Percentiles rank a stretch among this genome's conserved stretches.
These are phyloP conservation scores for Drosophila ustulata DNA, from an alignment of 2,888 invertebrate species.

Conservation along the genomic window DNA sequence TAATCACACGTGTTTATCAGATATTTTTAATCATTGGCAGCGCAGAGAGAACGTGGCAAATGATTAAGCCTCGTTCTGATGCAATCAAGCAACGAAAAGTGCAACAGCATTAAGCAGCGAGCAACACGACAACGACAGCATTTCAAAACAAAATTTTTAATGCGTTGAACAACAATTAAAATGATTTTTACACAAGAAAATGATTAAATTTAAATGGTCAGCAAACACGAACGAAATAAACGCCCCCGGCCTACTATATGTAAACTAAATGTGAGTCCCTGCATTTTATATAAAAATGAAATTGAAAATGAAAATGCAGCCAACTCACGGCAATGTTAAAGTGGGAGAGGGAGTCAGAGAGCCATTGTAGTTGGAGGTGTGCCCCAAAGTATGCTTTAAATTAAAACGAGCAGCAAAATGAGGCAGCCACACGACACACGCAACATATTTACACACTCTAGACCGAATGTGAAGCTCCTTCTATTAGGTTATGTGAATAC, in stretches of 20 bases:
- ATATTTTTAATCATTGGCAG: slow-evolving; percentile 37
- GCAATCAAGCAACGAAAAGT: slow-evolving; percentile 43
- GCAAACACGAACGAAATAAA: slow-evolving; percentile 46
- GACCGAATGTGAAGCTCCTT: slow-evolving; percentile 7
- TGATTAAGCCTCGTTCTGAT: slow-evolving; percentile 46
- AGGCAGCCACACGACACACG: slow-evolving; percentile 55
- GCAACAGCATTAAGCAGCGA: slow-evolving; percentile 46
- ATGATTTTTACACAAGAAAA: slow-evolving; percentile 71
- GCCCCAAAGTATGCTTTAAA: slow-evolving; percentile 55
- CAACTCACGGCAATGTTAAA: slow-evolving; percentile 14
- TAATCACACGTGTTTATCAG: slow-evolving; percentile 48
- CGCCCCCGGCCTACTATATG: slow-evolving; percentile 19
- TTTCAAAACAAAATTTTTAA: slow-evolving; percentile 70
- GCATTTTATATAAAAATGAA: slow-evolving; percentile 42
- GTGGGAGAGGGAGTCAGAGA: neutral
- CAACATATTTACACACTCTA: slow-evolving; percentile 15
- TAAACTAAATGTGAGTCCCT: slow-evolving; percentile 52
- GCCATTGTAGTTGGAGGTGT: slow-evolving; percentile 11
- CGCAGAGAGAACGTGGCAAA: slow-evolving; percentile 31
- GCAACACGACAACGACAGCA: slow-evolving; percentile 40
- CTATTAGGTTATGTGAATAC: slow-evolving; percentile 8
- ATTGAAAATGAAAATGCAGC: slow-evolving; percentile 56
- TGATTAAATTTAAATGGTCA: slow-evolving; percentile 68
- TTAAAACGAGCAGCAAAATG: slow-evolving; percentile 63
- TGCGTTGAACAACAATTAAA: slow-evolving; percentile 73